Percentiles rank a stretch among this genome's conserved stretches.
Evolutionary conservation across 2,797 vertebrate species (phyloP).

Genomic region (Eupleurogrammus muticus): DNA sequence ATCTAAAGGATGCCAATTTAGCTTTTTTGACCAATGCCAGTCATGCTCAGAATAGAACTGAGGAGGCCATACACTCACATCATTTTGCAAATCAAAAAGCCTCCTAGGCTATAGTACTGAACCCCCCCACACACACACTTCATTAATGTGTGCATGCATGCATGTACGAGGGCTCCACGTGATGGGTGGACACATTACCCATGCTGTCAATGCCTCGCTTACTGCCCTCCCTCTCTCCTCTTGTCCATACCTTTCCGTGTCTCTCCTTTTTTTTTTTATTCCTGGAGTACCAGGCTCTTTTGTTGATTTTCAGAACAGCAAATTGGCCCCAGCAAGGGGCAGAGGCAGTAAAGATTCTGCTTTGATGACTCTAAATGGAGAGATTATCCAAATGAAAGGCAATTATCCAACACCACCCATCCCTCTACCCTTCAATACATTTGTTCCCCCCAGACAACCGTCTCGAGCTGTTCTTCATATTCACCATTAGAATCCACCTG

Average conservation of each 20-base stretch:
- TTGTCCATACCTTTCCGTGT: constrained; percentile 49
- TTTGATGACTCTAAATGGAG: constrained; percentile 79
- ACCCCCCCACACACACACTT: too few species aligned
- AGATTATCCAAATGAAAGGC: constrained; percentile 81
- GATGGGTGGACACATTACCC: constrained; percentile 33
- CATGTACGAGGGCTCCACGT: constrained; percentile 18
- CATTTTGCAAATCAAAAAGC: constrained; percentile 19
- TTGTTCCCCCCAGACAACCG: constrained; percentile 38
- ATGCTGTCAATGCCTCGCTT: constrained; percentile 5
- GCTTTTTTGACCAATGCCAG: constrained; percentile 8
- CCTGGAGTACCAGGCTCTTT: constrained; percentile 60
- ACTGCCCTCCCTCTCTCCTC: constrained; percentile 24
- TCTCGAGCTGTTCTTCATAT: constrained; percentile 57
- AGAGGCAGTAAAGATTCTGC: constrained; percentile 70
- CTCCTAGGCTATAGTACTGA: not conserved
- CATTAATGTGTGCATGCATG: constrained; percentile 37
- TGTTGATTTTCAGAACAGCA: constrained; percentile 74
- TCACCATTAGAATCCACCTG: constrained; percentile 60
- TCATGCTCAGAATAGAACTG: not conserved
- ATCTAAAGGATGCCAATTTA: not conserved
- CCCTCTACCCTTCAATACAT: constrained; percentile 56
- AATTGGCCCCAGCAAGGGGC: constrained; percentile 68
- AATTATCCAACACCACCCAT: constrained; percentile 71
- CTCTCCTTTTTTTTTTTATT: constrained; percentile 32
- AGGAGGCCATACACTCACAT: constrained; percentile 3